Evolutionary conservation across 2,888 invertebrate genomes (phyloP).

Genomic region (Hymenopus coronatus): DNA sequence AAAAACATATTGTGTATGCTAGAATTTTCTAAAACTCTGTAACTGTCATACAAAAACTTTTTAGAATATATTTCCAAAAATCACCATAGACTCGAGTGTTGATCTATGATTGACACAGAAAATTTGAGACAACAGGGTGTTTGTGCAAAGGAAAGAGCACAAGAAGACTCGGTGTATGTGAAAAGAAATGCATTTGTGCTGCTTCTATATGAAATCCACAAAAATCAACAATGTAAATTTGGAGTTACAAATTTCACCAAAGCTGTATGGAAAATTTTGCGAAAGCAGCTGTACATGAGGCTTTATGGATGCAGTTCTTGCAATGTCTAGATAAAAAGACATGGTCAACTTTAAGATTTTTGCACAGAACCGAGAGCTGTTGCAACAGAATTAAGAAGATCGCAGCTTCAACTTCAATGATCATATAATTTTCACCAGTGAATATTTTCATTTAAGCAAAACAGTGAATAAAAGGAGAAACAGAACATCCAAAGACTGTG

Average conservation of each 20-base stretch:
- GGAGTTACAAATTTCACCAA: neutral
- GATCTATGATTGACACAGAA: neutral
- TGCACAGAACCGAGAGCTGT: neutral
- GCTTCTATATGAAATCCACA: neutral
- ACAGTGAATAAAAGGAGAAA: neutral
- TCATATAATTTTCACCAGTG: no score
- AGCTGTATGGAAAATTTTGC: conserved; percentile 1
- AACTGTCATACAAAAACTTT: no score
- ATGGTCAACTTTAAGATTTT: neutral
- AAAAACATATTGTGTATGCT: no score
- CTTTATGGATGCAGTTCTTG: neutral
- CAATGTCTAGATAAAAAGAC: neutral
- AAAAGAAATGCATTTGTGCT: neutral
- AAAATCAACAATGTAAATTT: neutral
- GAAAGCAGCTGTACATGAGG: neutral
- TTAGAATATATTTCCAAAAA: no score
- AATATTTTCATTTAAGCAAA: neutral
- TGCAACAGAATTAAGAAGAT: neutral
- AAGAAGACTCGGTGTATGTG: neutral
- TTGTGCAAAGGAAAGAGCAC: neutral
- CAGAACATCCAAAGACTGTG: neutral
- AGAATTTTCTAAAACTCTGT: no score
- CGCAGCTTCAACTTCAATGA: neutral
- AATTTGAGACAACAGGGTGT: neutral
- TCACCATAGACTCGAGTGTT: neutral